Base-by-base conservation (phyloP, 2,888 invertebrate species). In the Electrophaes corylata region DNA sequence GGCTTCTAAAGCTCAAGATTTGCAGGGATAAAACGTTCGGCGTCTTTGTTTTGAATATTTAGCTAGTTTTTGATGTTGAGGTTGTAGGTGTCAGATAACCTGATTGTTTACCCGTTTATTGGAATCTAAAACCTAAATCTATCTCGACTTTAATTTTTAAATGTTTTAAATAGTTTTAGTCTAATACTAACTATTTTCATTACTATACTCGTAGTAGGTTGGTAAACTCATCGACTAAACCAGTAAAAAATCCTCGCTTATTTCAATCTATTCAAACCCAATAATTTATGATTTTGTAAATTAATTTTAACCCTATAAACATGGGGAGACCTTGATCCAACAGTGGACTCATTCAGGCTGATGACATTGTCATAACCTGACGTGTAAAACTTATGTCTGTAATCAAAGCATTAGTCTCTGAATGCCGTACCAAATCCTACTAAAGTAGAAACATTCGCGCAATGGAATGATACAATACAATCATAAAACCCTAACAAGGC, bases 401-500 rank as follows among this genome's bases (percentile, higher is more conserved):
- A 50, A 45, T 57, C 56, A 50, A 50, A 56, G 31, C 23, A 49
- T 40, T 40, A 46, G 26, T 40, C 33, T 18, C 18, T 51, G 14
- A 39, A 43, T 39, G 44, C 20, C 41, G 46, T 56, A 16, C 48
- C 43, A 45, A 54, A 41, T 20, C 12, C 41, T 57, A 63, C 10
- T 61, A 57, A 53, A 65, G 51, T 57, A 41, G n/a, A 49, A 33
- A 56, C 26, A 56, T 55, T 62, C 12, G 12, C 41, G 44, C 59
- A 51, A 62, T 64, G 54, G 60, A 60, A 57, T 57, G 62, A 57
- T 60, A 48, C 57, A 63, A 56, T 46, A 60, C 57, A 62, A 57
- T 57, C 62, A 62, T 64, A 60, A 64, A 60, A 51, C 50, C 29
- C 47, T 64, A 64, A 64, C 58, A 62, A 64, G 64, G 62, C 51